phyloP scores from a whole-genome alignment of 2,113 vertebrate species.

The Malaclemys terrapin region DNA sequence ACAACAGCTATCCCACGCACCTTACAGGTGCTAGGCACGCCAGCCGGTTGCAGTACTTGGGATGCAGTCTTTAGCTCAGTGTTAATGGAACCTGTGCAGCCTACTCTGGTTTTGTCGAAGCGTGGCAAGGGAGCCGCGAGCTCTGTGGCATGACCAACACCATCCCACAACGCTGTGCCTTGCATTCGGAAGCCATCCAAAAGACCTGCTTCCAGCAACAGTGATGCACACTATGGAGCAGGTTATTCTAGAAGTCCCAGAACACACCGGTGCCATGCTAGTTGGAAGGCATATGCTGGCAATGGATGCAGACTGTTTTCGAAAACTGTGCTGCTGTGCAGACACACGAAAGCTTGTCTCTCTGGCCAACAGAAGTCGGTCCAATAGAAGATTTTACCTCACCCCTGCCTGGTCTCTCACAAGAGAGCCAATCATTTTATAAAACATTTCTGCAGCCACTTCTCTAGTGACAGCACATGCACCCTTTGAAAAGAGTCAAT shows the following conservation, averaged over 20 bases:
- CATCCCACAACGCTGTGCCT: accelerated
- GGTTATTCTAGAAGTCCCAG: neutral
- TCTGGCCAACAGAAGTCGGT: neutral
- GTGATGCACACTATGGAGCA: accelerated
- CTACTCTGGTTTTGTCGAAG: neutral
- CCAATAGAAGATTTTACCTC: neutral
- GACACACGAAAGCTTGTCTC: neutral
- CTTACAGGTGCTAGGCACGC: neutral
- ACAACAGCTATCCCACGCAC: neutral
- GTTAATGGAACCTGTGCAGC: accelerated
- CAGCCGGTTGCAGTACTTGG: neutral
- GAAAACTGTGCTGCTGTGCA: neutral
- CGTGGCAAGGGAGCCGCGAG: accelerated
- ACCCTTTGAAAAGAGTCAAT: neutral
- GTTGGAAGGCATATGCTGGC: accelerated
- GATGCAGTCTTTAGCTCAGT: accelerated
- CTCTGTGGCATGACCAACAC: neutral
- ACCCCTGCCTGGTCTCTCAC: neutral
- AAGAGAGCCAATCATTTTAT: neutral
- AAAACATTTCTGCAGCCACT: neutral
- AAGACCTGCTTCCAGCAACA: accelerated
- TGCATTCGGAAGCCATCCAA: accelerated
- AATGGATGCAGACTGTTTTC: neutral
- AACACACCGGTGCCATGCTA: neutral
- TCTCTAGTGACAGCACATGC: neutral